Conservation (phyloP, 2,888 invertebrate genomes). For the Flexamia atlantica region DNA sequence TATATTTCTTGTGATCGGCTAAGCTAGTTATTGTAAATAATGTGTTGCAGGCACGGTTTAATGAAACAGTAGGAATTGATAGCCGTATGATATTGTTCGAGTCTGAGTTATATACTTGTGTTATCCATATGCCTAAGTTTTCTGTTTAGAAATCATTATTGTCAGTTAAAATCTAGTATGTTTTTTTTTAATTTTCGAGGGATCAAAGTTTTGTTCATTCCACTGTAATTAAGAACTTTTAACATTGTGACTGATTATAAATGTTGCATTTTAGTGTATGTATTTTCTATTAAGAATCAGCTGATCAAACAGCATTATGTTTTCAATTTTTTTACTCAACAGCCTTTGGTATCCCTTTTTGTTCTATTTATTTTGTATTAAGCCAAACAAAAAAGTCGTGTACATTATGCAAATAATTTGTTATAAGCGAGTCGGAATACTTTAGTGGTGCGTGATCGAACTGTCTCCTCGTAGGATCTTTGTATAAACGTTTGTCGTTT, state of each 20-base stretch:
- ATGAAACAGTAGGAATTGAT: conserved; percentile 25
- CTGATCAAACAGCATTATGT: background rate
- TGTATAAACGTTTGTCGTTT: conserved; percentile 44
- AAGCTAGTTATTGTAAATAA: conserved; percentile 51
- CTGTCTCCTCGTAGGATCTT: conserved; percentile 31
- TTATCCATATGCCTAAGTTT: conserved; percentile 19
- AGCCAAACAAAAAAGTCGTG: conserved; percentile 15
- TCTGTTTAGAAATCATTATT: conserved; percentile 12
- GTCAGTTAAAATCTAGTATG: conserved; percentile 28
- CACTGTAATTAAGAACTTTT: conserved; percentile 43
- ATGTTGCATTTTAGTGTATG: conserved; percentile 56
- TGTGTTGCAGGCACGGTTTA: conserved; percentile 43
- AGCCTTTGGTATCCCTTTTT: background rate
- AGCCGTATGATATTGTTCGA: conserved; percentile 26
- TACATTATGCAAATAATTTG: conserved; percentile 39
- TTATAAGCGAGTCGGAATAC: conserved; percentile 24
- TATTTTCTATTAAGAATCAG: conserved; percentile 1
- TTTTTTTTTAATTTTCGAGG: conserved; percentile 42
- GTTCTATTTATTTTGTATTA: conserved; percentile 25
- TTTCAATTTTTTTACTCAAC: background rate
- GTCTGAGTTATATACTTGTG: conserved; percentile 8
- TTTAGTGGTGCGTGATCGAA: conserved; percentile 37
- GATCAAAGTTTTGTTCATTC: conserved; percentile 59
- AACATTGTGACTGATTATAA: conserved; percentile 38
- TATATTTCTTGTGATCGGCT: conserved; percentile 46